A percentile compares a stretch with the other conserved stretches of the same genome.
Conservation (phyloP, 2,888 invertebrate genomes). For the Bugulina stolonifera region DNA sequence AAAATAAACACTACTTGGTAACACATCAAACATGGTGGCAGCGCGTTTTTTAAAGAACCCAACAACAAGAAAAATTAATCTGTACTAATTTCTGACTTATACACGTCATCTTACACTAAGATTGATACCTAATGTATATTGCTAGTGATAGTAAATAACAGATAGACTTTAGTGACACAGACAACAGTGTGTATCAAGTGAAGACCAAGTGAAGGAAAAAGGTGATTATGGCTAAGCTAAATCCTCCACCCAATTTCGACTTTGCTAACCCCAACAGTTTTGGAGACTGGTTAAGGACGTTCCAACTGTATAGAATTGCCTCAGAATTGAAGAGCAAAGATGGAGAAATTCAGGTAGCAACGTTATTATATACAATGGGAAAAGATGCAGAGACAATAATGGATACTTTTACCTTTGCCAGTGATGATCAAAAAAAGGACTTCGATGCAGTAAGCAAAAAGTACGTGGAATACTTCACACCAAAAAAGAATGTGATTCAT, state of each 20-base stretch:
- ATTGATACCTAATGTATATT: too few relatives aligned
- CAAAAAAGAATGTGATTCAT: neutral
- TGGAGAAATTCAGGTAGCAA: neutral
- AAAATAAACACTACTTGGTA: too few relatives aligned
- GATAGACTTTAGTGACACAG: too few relatives aligned
- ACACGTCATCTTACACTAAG: too few relatives aligned
- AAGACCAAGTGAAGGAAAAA: too few relatives aligned
- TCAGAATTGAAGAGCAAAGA: neutral
- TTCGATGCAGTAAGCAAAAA: neutral
- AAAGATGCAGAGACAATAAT: neutral
- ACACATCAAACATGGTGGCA: too few relatives aligned
- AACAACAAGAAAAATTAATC: too few relatives aligned
- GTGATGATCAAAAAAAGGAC: neutral
- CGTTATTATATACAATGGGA: neutral
- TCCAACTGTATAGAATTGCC: neutral
- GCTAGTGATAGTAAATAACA: too few relatives aligned
- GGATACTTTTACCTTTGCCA: neutral
- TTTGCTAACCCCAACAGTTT: neutral
- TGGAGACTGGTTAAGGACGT: neutral
- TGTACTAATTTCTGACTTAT: too few relatives aligned
- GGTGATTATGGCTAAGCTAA: neutral
- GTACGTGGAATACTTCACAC: neutral
- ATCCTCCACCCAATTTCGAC: constrained; percentile 1
- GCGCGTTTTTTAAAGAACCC: too few relatives aligned
- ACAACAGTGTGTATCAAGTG: too few relatives aligned